phyloP scores from a whole-genome alignment of 1,140 invertebrate species.

The Macrobrachium rosenbergii region DNA sequence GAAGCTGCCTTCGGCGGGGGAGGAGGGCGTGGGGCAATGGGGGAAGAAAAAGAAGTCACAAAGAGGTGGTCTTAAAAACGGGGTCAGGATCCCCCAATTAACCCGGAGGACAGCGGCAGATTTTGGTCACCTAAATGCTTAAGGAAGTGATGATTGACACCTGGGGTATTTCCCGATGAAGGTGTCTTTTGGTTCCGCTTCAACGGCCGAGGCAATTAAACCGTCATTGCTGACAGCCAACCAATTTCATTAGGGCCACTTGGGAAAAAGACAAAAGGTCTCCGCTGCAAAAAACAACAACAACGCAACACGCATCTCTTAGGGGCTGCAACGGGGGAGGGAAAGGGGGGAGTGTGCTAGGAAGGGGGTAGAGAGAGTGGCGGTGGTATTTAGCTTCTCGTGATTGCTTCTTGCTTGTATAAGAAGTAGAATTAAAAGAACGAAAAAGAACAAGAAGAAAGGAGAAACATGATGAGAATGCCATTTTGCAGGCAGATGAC shows the following conservation, averaged over 20 bases:
- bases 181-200: slow-evolving; percentile 52
- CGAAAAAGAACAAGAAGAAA: neutral
- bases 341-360: neutral
- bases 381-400: slow-evolving; percentile 20
- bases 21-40: no score
- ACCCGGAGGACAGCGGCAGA: slow-evolving; percentile 15
- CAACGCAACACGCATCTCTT: slow-evolving; percentile 44
- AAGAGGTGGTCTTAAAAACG: no score
- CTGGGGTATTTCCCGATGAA: slow-evolving; percentile 50
- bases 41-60: no score
- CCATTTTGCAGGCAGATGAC: slow-evolving; percentile 47
- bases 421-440: slow-evolving; percentile 5
- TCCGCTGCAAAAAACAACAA: slow-evolving; percentile 24
- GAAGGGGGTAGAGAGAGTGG: neutral
- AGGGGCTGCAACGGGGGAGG: slow-evolving; percentile 4
- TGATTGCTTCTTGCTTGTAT: slow-evolving; percentile 42
- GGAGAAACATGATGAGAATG: slow-evolving; percentile 10
- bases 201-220: slow-evolving; percentile 38
- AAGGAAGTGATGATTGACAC: slow-evolving; percentile 48
- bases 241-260: slow-evolving; percentile 62
- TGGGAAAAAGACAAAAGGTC: slow-evolving; percentile 56
- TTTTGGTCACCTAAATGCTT: slow-evolving; percentile 36
- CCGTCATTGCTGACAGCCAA: slow-evolving; percentile 55
- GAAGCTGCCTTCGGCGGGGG: no score
- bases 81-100: neutral